Conservation (phyloP, 2,888 invertebrate genomes). For the Troides aeacus region DNA sequence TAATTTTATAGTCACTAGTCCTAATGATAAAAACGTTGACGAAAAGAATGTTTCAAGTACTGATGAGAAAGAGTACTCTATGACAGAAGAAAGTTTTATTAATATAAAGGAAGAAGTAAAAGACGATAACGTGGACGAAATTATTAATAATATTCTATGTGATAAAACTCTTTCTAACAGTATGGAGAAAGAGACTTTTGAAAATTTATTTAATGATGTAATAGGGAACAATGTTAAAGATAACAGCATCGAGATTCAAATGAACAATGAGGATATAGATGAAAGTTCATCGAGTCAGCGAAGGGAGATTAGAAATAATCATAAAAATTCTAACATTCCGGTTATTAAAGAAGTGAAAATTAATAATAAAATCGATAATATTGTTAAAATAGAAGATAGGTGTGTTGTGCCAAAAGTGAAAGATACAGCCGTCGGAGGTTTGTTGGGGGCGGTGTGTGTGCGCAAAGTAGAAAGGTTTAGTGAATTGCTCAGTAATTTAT, state of each 20-base stretch:
- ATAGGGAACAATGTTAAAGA: conserved; percentile 40
- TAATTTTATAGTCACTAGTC: conserved; percentile 68
- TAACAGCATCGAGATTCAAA: conserved; percentile 41
- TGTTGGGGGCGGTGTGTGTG: conserved; percentile 73
- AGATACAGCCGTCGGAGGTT: conserved; percentile 55
- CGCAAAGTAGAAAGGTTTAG: conserved; percentile 76
- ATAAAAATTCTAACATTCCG: conserved; percentile 58
- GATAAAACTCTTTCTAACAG: conserved; percentile 54
- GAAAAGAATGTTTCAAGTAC: conserved; percentile 53
- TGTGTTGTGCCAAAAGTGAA: conserved; percentile 69
- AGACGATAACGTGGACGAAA: conserved; percentile 57
- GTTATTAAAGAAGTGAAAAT: conserved; percentile 49
- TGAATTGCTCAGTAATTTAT: conserved; percentile 76
- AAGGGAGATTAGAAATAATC: conserved; percentile 56
- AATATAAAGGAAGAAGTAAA: conserved; percentile 41
- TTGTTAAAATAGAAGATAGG: conserved; percentile 54
- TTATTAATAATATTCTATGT: conserved; percentile 63
- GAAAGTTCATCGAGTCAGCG: conserved; percentile 35
- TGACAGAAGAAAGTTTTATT: conserved; percentile 50
- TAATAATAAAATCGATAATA: conserved; percentile 46
- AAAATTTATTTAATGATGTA: conserved; percentile 66
- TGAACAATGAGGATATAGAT: conserved; percentile 44
- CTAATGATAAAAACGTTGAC: conserved; percentile 61
- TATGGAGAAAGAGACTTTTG: conserved; percentile 62
- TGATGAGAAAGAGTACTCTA: conserved; percentile 47